Base-by-base conservation (phyloP, 2,113 vertebrate genomes). In the Formicarius rufipectus region DNA sequence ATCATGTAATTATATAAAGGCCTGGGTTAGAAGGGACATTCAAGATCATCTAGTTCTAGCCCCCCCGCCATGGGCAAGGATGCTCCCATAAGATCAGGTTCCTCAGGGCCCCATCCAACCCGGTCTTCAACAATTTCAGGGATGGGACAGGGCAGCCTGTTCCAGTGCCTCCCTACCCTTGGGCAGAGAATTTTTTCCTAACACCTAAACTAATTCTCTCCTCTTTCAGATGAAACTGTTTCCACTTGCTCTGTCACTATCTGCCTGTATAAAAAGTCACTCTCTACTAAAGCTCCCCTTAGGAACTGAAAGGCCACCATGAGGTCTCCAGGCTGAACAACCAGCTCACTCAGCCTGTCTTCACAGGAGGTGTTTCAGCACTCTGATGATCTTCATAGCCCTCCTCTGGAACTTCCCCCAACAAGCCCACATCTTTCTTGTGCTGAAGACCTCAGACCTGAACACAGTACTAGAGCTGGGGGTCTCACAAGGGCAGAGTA, bases 11-110 rank as follows among this genome's bases (percentile, higher is more conserved):
- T 10, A 14, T n/a, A 74, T 9, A 16, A 67, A 87, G 14, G 37
- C 37, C 33, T 44, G 52, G 19, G 8, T 30, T 81, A 53, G 33
- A 74, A 59, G 28, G 9, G 39, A 45, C 19, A 52, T 53, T 39
- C 23, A 59, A 39, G 20, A 45, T 39, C 7, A 60, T n/a, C 50
- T 45, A 24, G 23, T 45, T 81, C 23, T 44, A 81, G 28, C 10
- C 27, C 37, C 22, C 7, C 15, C 7, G 16, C 15, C 2, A 3
- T 11, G 10, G 23, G n/a, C 27, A 74, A 28, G 0, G 2, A 59
- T 39, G 37, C 19, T 15, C 9, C 27, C 37, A 39, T 11, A 39
- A 75, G 19, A 53, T 17, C 45, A 82, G n/a, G 20, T 33, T 45
- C 12, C 15, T 59, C 44, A 59, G 10, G 33, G 24, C 39, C 53